Conservation (phyloP, 2,888 invertebrate species). For the Ectobius pallidus region DNA sequence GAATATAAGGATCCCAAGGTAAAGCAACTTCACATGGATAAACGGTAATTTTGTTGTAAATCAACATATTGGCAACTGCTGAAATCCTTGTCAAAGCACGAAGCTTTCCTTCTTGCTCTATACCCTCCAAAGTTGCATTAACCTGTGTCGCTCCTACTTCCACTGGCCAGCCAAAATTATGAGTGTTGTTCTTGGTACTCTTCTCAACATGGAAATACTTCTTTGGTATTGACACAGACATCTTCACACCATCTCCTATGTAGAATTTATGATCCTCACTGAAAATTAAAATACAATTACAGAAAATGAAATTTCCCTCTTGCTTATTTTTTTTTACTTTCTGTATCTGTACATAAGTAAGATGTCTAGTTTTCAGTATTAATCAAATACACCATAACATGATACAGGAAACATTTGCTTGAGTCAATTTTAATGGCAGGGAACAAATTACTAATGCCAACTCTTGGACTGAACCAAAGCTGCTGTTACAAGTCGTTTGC, state of each 20-base stretch:
- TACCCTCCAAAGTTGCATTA: conserved; percentile 61
- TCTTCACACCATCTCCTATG: conserved; percentile 62
- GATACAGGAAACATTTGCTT: too few species aligned
- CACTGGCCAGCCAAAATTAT: conserved; percentile 68
- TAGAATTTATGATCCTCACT: conserved; percentile 66
- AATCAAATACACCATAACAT: too few species aligned
- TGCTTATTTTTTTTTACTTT: too few species aligned
- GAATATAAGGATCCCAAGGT: conserved; percentile 69
- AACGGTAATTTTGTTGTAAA: conserved; percentile 68
- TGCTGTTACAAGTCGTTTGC: too few species aligned
- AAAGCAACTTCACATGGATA: conserved; percentile 66
- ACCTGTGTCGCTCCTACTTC: conserved; percentile 63
- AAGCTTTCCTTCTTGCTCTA: conserved; percentile 53
- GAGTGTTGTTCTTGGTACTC: conserved; percentile 72
- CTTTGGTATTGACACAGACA: conserved; percentile 61
- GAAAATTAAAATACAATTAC: conserved; percentile 38
- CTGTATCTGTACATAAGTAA: too few species aligned
- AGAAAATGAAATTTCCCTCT: too few species aligned
- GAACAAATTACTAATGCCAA: too few species aligned
- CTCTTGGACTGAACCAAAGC: too few species aligned
- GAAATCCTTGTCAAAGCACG: conserved; percentile 49
- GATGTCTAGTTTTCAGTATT: too few species aligned
- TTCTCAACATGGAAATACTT: conserved; percentile 60
- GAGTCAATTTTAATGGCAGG: too few species aligned
- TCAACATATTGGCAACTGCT: conserved; percentile 65